Evolutionary conservation across 2,888 invertebrate species (phyloP), one percentile per base, ranked within the genome.

Genomic region (Meteorus colon): DNA sequence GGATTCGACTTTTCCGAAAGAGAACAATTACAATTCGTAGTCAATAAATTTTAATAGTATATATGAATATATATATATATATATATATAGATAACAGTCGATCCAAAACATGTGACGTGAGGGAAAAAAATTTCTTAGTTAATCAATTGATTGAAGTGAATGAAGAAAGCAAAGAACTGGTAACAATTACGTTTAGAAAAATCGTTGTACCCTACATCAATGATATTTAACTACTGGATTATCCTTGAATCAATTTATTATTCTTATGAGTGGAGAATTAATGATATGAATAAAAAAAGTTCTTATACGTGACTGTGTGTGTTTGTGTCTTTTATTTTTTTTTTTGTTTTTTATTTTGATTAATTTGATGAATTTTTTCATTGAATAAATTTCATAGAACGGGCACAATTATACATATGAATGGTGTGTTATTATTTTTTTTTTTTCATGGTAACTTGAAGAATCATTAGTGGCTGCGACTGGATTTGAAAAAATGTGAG

Each of bases 401-500:
- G 59, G 19, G 19, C 27, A 24, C 59, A 59, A 59, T n/a, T 71
- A 48, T 34, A 65, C 45, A 27, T 73, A 45, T 79, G 80, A 79
- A 77, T 81, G 80, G 74, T 75, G 73, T 70, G 77, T 81, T 78
- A 78, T 81, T 77, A 6, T 55, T 55, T 41, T 78, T 77, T 76
- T 75, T 81, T 73, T 76, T 78, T 79, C 77, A 81, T 80, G 78
- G 68, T 79, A 79, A 78, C 80, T 79, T 5, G 81, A 77, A 78
- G 79, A 80, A 81, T 77, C 79, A 81, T 83, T 77, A 77, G 81
- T 80, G 81, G 78, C 82, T 19, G 55, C 83, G 82, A 85, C 85
- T 84, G 85, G 84, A 86, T 84, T 37, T 84, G 84, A 83, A 85
- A 84, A 81, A 81, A 81, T 84, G 85, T 85, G 83, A 86, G 86